Conservation (phyloP, 1,140 invertebrate genomes). For the Aphaenogaster rudis region DNA sequence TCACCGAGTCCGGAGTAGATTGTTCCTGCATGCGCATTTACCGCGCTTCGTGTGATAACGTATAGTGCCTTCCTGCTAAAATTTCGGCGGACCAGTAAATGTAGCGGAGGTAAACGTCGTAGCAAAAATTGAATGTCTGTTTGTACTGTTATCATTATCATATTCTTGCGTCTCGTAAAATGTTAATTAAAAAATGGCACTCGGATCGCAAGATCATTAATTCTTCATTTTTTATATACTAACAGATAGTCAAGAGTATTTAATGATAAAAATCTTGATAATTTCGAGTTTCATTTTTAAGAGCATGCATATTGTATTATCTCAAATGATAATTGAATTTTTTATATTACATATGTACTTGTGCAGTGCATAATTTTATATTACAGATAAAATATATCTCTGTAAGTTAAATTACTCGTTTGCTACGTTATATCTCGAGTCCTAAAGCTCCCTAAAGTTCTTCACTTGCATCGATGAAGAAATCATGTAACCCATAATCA, state of each 20-base stretch:
- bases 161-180: neutral
- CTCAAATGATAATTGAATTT: neutral
- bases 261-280: neutral
- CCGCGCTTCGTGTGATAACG: slow-evolving; percentile 16
- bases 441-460: neutral
- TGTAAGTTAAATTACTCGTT: neutral
- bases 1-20: slow-evolving; percentile 28
- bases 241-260: neutral
- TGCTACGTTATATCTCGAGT: neutral
- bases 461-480: neutral
- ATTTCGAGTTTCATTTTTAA: neutral
- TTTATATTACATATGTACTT: neutral
- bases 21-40: slow-evolving; percentile 56
- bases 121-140: neutral
- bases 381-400: neutral
- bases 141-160: neutral
- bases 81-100: neutral
- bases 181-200: neutral
- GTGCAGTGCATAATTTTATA: neutral
- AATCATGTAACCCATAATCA: neutral
- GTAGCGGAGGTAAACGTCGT: neutral
- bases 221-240: neutral
- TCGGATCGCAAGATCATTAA: neutral
- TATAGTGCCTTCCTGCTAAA: neutral
- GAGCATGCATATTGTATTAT: neutral